Percentiles rank a stretch among this genome's conserved stretches.
Evolutionary conservation across 2,888 invertebrate genomes (phyloP).

Genomic region (Drosophila seclusa): DNA sequence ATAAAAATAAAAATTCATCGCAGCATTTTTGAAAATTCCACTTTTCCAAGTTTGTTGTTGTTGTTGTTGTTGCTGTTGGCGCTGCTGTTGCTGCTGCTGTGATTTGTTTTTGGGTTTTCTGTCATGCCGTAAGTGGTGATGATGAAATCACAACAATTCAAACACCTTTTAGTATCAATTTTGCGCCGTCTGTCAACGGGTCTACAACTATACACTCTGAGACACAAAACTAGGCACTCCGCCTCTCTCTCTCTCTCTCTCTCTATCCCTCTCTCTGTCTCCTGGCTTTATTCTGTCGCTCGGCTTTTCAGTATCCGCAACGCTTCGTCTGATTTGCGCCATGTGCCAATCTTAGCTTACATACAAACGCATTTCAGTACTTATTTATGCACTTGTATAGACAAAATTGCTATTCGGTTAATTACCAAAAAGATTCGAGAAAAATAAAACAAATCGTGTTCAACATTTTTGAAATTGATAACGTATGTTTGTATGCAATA

Average conservation of each 20-base stretch:
- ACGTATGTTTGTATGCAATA: not conserved
- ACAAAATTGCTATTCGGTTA: conserved; percentile 14
- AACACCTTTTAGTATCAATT: conserved; percentile 80
- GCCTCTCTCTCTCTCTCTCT: not conserved
- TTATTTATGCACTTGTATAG: conserved; percentile 7
- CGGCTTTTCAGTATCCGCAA: not conserved
- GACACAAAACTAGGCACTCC: not conserved
- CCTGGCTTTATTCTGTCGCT: not conserved
- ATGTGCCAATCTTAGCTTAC: conserved; percentile 23
- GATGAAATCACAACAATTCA: conserved; percentile 81
- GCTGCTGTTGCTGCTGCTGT: conserved; percentile 15
- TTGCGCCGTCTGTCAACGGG: conserved; percentile 66
- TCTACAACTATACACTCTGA: conserved; percentile 7
- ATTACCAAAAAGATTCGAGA: conserved; percentile 8
- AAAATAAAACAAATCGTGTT: conserved; percentile 8
- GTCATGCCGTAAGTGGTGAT: conserved; percentile 77
- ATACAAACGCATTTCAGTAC: not conserved
- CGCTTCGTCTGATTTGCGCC: conserved; percentile 15
- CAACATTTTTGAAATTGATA: not conserved
- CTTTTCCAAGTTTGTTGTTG: conserved; percentile 67
- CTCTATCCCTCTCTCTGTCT: not conserved
- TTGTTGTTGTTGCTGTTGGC: conserved; percentile 6
- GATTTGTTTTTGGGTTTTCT: conserved; percentile 72
- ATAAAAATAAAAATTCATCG: conserved; percentile 47
- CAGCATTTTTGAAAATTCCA: conserved; percentile 72